Percentiles rank a stretch among this genome's conserved stretches.
Conservation (phyloP, 2,888 invertebrate species). For the Clistopyga incitator region DNA sequence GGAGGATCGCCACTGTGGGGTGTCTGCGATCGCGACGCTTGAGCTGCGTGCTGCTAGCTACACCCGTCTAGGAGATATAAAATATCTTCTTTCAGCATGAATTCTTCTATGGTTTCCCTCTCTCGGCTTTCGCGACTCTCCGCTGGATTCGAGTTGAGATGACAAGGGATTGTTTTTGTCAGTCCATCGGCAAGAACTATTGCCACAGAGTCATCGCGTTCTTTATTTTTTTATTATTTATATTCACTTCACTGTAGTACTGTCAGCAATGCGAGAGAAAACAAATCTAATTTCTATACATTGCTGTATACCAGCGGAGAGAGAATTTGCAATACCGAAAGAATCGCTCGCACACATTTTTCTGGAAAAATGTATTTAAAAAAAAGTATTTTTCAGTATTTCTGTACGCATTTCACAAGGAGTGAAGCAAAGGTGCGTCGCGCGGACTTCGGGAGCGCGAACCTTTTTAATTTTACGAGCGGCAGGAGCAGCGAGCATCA, state of each 20-base stretch:
- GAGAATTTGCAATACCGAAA: neutral
- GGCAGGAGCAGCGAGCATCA: slow-evolving; percentile 15
- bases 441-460: slow-evolving; percentile 67
- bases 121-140: slow-evolving; percentile 15
- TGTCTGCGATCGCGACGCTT: slow-evolving; percentile 52
- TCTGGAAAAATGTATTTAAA: slow-evolving; percentile 1
- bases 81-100: slow-evolving; percentile 54
- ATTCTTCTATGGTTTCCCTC: slow-evolving; percentile 49
- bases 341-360: neutral
- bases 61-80: slow-evolving; percentile 40
- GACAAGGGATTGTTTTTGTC: neutral
- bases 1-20: slow-evolving; percentile 30
- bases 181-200: neutral
- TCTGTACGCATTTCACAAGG: slow-evolving; percentile 55
- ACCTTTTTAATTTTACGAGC: slow-evolving; percentile 77
- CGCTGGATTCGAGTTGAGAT: neutral
- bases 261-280: neutral
- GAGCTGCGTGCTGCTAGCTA: slow-evolving; percentile 26
- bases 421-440: slow-evolving; percentile 45
- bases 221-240: neutral
- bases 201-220: neutral
- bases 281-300: neutral
- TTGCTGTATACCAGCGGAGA: neutral
- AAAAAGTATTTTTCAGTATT: slow-evolving; percentile 47
- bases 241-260: neutral